A percentile compares a stretch with the other conserved stretches of the same genome.
phyloP scores from a whole-genome alignment of 2,797 vertebrate species.

The Dryobates pubescens region DNA sequence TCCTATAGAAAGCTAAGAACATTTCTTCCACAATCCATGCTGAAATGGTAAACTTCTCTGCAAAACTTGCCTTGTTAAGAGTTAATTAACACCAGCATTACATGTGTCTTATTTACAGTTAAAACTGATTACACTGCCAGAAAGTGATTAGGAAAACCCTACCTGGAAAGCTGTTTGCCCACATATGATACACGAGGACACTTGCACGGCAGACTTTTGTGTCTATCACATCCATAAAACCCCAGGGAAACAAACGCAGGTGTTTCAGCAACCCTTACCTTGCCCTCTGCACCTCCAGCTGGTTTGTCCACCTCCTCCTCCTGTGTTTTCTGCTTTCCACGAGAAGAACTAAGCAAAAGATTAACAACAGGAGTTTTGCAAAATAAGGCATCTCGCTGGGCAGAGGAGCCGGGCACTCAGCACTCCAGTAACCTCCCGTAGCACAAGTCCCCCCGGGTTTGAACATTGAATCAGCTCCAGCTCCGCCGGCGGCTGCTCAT shows the following conservation, averaged over 20 bases:
- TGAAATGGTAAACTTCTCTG: not conserved
- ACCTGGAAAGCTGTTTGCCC: not conserved
- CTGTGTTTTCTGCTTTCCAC: slow-evolving; percentile 83
- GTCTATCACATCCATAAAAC: accelerated
- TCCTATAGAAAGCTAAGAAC: not conserved
- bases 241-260: not conserved
- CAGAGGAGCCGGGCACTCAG: slow-evolving; percentile 59
- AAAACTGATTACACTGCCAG: not conserved
- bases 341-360: slow-evolving; percentile 80
- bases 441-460: slow-evolving; percentile 53
- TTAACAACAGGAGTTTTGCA: slow-evolving; percentile 77
- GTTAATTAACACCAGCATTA: not conserved
- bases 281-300: slow-evolving; percentile 80
- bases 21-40: not conserved
- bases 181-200: not conserved
- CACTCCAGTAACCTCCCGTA: slow-evolving; percentile 65
- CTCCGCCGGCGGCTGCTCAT: not conserved
- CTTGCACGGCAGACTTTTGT: not conserved
- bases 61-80: not conserved
- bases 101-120: not conserved
- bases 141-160: not conserved
- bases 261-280: slow-evolving; percentile 76
- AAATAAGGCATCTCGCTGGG: slow-evolving; percentile 81
- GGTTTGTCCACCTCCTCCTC: slow-evolving; percentile 83
- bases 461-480: slow-evolving; percentile 71